Percentiles rank a stretch among this genome's conserved stretches.
phyloP scores from a whole-genome alignment of 2,797 vertebrate genomes.

The Graptemys geographica region DNA sequence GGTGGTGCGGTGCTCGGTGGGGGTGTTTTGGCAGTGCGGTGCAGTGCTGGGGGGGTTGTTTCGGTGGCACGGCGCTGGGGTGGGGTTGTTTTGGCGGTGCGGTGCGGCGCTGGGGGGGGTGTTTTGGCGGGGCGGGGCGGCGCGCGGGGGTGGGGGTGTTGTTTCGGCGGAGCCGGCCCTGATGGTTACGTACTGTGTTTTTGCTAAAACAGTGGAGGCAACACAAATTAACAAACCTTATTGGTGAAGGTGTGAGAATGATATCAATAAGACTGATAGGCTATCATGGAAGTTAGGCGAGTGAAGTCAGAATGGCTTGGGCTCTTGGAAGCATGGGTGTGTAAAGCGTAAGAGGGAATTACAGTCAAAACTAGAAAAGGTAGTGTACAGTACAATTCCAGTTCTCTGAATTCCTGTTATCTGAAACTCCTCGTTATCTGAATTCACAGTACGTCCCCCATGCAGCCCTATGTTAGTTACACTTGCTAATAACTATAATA shows the following conservation, averaged over 20 bases:
- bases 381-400: neutral
- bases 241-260: rapidly evolving
- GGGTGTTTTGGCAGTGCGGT: too few species aligned
- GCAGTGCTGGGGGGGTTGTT: too few species aligned
- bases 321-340: rapidly evolving
- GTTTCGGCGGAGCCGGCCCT: too few species aligned
- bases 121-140: too few species aligned
- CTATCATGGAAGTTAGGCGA: rapidly evolving
- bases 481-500: neutral
- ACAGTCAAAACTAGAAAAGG: neutral
- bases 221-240: constrained; percentile 32
- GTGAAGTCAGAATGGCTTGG: neutral
- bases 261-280: neutral
- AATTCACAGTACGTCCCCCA: neutral
- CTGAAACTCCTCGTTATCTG: neutral
- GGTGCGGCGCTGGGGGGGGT: too few species aligned
- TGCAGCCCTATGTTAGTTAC: neutral
- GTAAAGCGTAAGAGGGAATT: neutral
- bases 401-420: neutral
- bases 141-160: too few species aligned
- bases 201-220: constrained; percentile 37
- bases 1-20: too few species aligned
- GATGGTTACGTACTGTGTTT: neutral
- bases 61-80: too few species aligned
- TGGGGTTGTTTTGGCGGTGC: too few species aligned